These are phyloP conservation scores for Thamnophis sirtalis DNA, from an alignment of 2,113 vertebrate species.

Conservation along the genomic window DNA sequence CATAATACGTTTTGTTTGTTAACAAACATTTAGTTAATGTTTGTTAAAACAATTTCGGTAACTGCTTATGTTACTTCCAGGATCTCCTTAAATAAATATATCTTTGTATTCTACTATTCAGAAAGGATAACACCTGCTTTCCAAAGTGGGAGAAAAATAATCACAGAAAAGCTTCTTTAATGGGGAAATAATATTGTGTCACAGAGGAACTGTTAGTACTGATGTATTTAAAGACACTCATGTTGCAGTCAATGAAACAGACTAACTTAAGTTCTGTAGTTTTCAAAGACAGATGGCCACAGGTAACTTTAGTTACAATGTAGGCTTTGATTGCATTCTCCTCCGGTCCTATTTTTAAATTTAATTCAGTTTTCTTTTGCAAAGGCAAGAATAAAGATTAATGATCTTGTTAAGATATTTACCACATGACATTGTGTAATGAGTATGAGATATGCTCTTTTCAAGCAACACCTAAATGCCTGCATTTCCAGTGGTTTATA, in stretches of 20 bases:
- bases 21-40: neutral
- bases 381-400: neutral
- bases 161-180: neutral
- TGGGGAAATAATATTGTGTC: neutral
- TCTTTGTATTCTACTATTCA: neutral
- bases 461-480: neutral
- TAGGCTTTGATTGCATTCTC: neutral
- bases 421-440: neutral
- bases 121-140: neutral
- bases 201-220: neutral
- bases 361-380: neutral
- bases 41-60: neutral
- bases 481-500: neutral
- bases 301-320: neutral
- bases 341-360: neutral
- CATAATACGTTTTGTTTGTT: neutral
- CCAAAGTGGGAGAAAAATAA: neutral
- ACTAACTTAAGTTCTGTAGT: neutral
- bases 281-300: neutral
- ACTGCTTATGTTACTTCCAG: no score
- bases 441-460: neutral
- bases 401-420: neutral
- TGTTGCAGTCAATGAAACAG: neutral
- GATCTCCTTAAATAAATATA: neutral
- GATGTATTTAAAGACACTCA: neutral